Evolutionary conservation across 2,113 vertebrate genomes (phyloP).

Genomic region (Phyllopteryx taeniolatus): DNA sequence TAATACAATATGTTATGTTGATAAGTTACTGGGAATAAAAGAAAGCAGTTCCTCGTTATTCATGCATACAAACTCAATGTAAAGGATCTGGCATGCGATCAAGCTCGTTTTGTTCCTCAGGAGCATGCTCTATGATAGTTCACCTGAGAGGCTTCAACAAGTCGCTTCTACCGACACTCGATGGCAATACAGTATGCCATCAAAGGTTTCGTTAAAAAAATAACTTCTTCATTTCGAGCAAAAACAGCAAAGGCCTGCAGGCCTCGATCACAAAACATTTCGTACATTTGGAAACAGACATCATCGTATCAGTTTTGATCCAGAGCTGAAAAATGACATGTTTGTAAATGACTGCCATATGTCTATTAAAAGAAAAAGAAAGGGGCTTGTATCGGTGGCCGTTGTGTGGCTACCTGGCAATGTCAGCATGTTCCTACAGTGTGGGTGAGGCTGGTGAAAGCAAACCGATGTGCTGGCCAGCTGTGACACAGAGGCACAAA

Average conservation of each 20-base stretch:
- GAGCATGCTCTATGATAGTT: constrained; percentile 63
- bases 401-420: neutral
- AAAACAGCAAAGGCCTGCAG: constrained; percentile 35
- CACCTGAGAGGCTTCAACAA: constrained; percentile 73
- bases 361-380: neutral
- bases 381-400: neutral
- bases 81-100: constrained; percentile 65
- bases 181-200: constrained; percentile 26
- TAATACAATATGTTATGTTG: constrained; percentile 35
- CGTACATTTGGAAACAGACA: constrained; percentile 30
- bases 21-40: constrained; percentile 35
- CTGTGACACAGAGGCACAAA: neutral
- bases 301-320: constrained; percentile 24
- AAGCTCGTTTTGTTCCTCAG: constrained; percentile 48
- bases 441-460: neutral
- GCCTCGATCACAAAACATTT: constrained; percentile 40
- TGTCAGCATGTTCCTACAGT: neutral
- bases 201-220: constrained; percentile 57
- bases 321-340: constrained; percentile 15
- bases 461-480: neutral
- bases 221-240: constrained; percentile 40
- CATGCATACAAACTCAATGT: constrained; percentile 63
- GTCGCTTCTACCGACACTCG: constrained; percentile 60
- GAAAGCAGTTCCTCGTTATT: constrained; percentile 43
- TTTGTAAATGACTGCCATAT: neutral